These are phyloP conservation scores for Aldrovandia affinis DNA, from an alignment of 2,797 vertebrate species.

Conservation along the genomic window DNA sequence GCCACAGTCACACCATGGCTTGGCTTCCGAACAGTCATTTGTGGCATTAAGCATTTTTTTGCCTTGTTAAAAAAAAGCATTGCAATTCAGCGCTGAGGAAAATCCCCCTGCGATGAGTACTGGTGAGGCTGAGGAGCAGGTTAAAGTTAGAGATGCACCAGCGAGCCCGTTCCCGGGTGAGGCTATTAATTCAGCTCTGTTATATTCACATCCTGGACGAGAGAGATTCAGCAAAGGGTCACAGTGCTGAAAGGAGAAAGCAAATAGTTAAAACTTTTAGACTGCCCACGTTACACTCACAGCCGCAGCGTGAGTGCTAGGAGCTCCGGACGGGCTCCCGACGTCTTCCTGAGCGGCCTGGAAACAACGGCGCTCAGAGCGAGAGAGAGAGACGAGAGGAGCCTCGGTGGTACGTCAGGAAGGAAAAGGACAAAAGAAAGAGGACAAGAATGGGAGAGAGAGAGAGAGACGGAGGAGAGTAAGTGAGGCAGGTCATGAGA, in stretches of 20 bases:
- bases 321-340: neutral
- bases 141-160: slow-evolving; percentile 66
- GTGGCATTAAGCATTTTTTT: slow-evolving; percentile 85
- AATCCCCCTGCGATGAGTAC: slow-evolving; percentile 87
- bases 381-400: neutral
- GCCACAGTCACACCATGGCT: slow-evolving; percentile 46
- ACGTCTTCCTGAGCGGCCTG: neutral
- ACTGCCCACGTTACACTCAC: neutral
- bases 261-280: neutral
- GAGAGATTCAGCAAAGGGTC: neutral
- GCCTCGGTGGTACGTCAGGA: neutral
- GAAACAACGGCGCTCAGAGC: neutral
- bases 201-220: slow-evolving; percentile 6
- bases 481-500: neutral
- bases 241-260: slow-evolving; percentile 11
- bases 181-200: neutral
- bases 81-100: slow-evolving; percentile 84
- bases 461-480: neutral
- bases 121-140: slow-evolving; percentile 79
- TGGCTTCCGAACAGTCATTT: slow-evolving; percentile 83
- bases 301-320: neutral
- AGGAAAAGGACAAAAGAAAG: neutral
- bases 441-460: neutral
- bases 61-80: slow-evolving; percentile 78
- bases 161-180: neutral